These are phyloP conservation scores for Araneus ventricosus DNA, from an alignment of 1,140 invertebrate species.

Conservation along the genomic window DNA sequence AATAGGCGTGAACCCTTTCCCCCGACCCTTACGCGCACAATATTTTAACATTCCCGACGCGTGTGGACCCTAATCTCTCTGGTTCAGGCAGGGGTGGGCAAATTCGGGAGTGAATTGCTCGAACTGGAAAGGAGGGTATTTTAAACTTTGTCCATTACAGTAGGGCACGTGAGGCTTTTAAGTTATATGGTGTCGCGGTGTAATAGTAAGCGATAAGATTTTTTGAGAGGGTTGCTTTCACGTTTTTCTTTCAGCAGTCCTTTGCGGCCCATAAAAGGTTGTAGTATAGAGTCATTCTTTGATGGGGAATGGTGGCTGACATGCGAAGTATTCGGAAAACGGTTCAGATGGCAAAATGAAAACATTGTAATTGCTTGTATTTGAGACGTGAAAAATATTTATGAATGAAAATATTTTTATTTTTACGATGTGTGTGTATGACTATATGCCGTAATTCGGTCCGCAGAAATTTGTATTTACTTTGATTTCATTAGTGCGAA, in stretches of 20 bases:
- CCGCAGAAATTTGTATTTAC: too few species aligned
- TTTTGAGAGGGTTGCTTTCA: background rate
- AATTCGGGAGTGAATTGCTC: slow-evolving; percentile 25
- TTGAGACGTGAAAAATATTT: too few species aligned
- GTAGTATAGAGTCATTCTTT: background rate
- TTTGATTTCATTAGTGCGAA: too few species aligned
- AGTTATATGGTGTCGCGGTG: slow-evolving; percentile 29
- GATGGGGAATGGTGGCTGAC: background rate
- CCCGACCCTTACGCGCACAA: too few species aligned
- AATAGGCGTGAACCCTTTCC: too few species aligned
- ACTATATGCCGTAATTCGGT: too few species aligned
- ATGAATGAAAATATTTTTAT: too few species aligned
- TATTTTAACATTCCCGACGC: too few species aligned
- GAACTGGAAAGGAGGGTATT: slow-evolving; percentile 34
- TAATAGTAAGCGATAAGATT: background rate
- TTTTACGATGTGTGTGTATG: too few species aligned
- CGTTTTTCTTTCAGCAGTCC: background rate
- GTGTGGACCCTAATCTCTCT: too few species aligned
- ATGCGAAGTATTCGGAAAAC: background rate
- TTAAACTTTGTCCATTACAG: slow-evolving; percentile 53
- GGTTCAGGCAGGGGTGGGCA: too few species aligned
- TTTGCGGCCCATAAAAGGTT: background rate
- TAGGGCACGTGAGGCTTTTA: slow-evolving; percentile 41
- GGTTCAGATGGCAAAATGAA: background rate
- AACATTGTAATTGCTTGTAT: too few species aligned